Evolutionary conservation across 2,113 vertebrate genomes (phyloP), one percentile per base, ranked within the genome.

Genomic region (Castor canadensis): DNA sequence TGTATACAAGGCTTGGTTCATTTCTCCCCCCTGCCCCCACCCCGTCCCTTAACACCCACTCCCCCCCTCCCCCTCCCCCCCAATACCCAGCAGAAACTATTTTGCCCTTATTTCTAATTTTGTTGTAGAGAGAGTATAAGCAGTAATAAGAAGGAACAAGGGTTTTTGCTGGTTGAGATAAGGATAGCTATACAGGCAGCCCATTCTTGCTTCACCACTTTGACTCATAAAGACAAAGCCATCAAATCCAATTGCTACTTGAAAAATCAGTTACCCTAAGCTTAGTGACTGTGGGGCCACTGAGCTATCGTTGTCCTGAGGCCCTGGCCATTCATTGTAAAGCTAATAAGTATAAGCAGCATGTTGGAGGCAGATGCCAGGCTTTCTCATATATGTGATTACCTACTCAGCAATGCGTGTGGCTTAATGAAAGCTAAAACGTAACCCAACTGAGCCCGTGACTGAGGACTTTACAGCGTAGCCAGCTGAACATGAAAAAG

Each of bases 301-400:
- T 97, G 97, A 96, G 97, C 98, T 98, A 97, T 98, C 98, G 97
- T 98, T 97, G 56, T 62, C 92, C 89, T 17, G 9, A 95, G 97
- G 96, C 95, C n/a, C 64, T 89, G 97, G 95, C 96, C 96, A 96
- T 98, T 98, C 96, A 96, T 97, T 91, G 93, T 84, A 60, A 87
- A 96, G 95, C 95, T 76, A 93, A 92, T 95, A 94, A 97, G 93
- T 82, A 83, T 82, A 80, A 98, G 97, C 94, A 93, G 97, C 97
- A 49, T 93, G 58, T 84, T 56, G 11, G 86, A 13, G n/a, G 90
- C 35, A 4, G 56, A 91, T 47, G 86, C 76, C 83, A 9, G 62
- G 60, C 89, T 81, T 8, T n/a, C 54, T 86, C 95, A 66, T 69
- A 40, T 2, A 75, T 40, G n/a, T 92, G 80, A 87, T 83, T n/a